Base-by-base conservation (phyloP, 2,113 vertebrate genomes). In the Corapipo altera region DNA sequence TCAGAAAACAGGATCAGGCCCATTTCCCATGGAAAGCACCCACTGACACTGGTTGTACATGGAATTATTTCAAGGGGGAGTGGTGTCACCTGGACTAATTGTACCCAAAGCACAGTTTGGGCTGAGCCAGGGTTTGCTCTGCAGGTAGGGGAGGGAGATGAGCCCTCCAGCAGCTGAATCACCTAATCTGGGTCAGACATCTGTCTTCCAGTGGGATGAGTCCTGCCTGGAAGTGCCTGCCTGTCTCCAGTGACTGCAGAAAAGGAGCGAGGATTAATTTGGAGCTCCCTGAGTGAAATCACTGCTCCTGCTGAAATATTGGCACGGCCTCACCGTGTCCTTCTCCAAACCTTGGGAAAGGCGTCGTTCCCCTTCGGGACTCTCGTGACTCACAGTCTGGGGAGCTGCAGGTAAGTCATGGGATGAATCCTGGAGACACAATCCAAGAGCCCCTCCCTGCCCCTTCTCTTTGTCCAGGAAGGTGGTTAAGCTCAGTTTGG, bases 131-230 rank as follows among this genome's bases (percentile, higher is more conserved):
- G 35, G 24, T 41, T 55, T 6, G 49, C 70, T 89, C 77, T 51
- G 65, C 76, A 74, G 89, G 64, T 88, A 88, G 54, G 1, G 14
- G 49, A 82, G 88, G 7, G 2, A 70, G 71, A 91, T 89, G 76
- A 86, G 76, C 92, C 93, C 91, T 96, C 48, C 90, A 94, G 95
- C 92, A 49, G 81, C 88, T 95, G 95, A 94, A 90, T 95, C 95
- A 93, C 66, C 88, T 85, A 92, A 95, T 94, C 95, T 88, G 52
- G 14, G 35, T 85, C 80, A 97, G 95, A 95, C 94, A 95, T 96
- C 96, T 93, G 94, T 73, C 85, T 96, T 89, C 54, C 66, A 57
- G 85, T 0, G 11, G 85, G 92, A 93, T 85, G 85, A 95, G 70
- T 94, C 85, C 37, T 73, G 24, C 72, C 66, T 91, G 92, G 92